These are phyloP conservation scores for Papilio gigon DNA, from an alignment of 2,888 invertebrate genomes.

Conservation along the genomic window DNA sequence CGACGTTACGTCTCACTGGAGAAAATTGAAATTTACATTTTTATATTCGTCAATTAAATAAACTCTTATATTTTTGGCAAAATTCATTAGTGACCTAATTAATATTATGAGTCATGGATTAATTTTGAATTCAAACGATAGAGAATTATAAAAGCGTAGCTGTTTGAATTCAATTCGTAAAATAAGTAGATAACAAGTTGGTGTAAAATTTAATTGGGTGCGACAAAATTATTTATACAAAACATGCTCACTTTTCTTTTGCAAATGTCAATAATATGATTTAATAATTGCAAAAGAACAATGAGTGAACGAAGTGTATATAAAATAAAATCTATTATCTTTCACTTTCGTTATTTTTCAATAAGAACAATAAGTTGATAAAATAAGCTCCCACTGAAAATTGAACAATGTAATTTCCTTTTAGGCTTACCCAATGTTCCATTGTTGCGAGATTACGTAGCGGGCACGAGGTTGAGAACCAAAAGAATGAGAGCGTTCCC, in stretches of 20 bases:
- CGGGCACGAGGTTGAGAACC: not conserved
- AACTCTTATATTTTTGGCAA: not conserved
- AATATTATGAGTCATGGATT: not conserved
- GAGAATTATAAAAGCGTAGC: not conserved
- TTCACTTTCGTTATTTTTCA: slow-evolving; percentile 3
- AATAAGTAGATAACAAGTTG: not conserved
- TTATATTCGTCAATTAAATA: not conserved
- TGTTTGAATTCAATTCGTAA: not conserved
- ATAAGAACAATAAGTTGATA: slow-evolving; percentile 10
- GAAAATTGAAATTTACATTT: slow-evolving; percentile 21
- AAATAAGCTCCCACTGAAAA: not conserved
- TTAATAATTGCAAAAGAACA: too few relatives aligned
- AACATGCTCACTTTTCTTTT: too few relatives aligned
- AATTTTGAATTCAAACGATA: not conserved
- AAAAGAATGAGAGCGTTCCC: not conserved
- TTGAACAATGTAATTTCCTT: slow-evolving; percentile 6
- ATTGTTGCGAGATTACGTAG: not conserved
- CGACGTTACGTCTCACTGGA: slow-evolving; percentile 9
- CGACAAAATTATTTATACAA: too few relatives aligned
- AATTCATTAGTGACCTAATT: not conserved
- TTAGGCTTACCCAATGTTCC: not conserved
- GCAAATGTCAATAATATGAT: too few relatives aligned
- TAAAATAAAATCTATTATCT: not conserved
- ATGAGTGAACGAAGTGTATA: too few relatives aligned
- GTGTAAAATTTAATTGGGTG: too few relatives aligned